A percentile compares a stretch with the other conserved stretches of the same genome.
phyloP scores from a whole-genome alignment of 1,140 invertebrate genomes.

The Meloidogyne chitwoodi region DNA sequence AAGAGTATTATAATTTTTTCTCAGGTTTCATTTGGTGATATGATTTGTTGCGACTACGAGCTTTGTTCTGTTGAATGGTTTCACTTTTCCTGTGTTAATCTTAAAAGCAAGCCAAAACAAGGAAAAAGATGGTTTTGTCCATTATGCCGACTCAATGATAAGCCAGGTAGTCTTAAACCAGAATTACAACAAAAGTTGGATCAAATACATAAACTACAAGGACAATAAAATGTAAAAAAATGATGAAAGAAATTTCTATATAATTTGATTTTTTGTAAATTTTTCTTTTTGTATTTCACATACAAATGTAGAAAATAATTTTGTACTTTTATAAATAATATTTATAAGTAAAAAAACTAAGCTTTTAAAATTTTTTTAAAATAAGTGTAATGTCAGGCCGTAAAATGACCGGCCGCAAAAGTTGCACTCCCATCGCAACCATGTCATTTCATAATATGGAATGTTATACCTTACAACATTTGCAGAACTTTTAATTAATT shows the following conservation, averaged over 20 bases:
- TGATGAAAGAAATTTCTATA: background rate
- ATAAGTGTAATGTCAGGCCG: no score
- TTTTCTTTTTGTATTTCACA: background rate
- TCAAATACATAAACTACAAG: background rate
- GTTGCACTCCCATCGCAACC: no score
- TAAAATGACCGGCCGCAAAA: no score
- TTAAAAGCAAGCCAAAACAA: conserved; percentile 22
- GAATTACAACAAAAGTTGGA: conserved; percentile 17
- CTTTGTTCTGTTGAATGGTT: conserved; percentile 97
- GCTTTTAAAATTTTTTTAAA: no score
- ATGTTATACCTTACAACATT: no score
- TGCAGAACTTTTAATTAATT: no score
- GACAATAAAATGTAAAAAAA: background rate
- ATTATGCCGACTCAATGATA: conserved; percentile 14
- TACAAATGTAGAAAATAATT: background rate
- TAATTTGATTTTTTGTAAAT: background rate
- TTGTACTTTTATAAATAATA: background rate
- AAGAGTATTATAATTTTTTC: background rate
- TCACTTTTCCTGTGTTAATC: conserved; percentile 70
- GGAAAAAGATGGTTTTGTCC: conserved; percentile 26
- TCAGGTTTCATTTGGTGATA: conserved; percentile 82
- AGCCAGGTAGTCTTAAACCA: conserved; percentile 11
- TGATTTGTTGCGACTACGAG: conserved; percentile 94
- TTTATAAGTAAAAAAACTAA: no score
- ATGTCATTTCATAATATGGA: no score